Percentiles rank a stretch among this genome's conserved stretches.
These are phyloP conservation scores for Capitulum mitella DNA, from an alignment of 2,888 invertebrate species.

Conservation along the genomic window DNA sequence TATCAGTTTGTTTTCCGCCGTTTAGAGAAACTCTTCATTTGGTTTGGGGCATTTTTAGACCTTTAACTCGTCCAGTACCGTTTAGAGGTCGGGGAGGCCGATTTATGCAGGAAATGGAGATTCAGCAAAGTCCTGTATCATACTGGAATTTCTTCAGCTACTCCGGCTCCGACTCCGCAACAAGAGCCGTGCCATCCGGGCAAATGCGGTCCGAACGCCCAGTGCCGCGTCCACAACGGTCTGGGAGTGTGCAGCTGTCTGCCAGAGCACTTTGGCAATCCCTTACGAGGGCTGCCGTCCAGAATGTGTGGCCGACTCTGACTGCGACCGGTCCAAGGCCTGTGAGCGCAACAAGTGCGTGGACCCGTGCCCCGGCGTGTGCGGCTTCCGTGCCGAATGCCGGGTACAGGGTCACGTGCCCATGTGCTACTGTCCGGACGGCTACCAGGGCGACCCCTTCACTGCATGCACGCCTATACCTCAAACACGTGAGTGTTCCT, in stretches of 20 bases:
- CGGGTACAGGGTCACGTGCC: conserved; percentile 66
- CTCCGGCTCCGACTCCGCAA: not conserved
- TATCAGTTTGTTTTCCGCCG: too few relatives aligned
- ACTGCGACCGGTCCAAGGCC: conserved; percentile 68
- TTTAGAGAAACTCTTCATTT: too few relatives aligned
- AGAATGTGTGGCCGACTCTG: conserved; percentile 73
- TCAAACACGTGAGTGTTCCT: not conserved
- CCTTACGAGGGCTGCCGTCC: conserved; percentile 68
- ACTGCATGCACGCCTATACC: conserved; percentile 43
- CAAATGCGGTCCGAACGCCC: conserved; percentile 68
- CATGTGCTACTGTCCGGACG: conserved; percentile 62
- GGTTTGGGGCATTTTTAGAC: too few relatives aligned
- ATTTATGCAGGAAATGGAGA: too few relatives aligned
- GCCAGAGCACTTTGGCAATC: conserved; percentile 67
- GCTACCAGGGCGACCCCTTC: conserved; percentile 67
- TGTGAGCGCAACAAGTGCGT: conserved; percentile 62
- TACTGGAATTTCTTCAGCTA: not conserved
- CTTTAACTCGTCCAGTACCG: too few relatives aligned
- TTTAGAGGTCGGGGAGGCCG: too few relatives aligned
- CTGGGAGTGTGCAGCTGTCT: conserved; percentile 65
- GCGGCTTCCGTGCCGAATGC: conserved; percentile 55
- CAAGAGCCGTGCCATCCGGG: conserved; percentile 32
- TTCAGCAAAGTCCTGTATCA: not conserved
- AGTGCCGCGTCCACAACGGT: conserved; percentile 68
- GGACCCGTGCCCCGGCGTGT: conserved; percentile 63